Evolutionary conservation across 2,113 vertebrate genomes (phyloP).

Genomic region (Sprattus sprattus): DNA sequence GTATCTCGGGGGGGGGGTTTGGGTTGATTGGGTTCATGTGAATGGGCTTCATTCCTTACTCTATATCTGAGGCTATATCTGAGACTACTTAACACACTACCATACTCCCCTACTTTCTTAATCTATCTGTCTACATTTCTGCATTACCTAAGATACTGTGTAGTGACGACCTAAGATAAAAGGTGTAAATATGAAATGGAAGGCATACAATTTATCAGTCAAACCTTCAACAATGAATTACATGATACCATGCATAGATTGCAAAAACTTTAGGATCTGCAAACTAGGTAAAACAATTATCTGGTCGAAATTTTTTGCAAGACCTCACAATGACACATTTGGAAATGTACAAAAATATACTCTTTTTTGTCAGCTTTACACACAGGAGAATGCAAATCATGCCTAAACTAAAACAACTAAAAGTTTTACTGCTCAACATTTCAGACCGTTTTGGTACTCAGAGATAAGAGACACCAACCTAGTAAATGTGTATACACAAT

Average conservation of each 20-base stretch:
- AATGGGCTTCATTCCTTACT: background rate
- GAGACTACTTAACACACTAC: background rate
- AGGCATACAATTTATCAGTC: slow-evolving; percentile 49
- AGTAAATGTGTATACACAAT: background rate
- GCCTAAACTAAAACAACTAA: background rate
- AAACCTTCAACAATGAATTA: slow-evolving; percentile 38
- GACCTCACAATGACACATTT: slow-evolving; percentile 20
- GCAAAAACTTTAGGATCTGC: slow-evolving; percentile 51
- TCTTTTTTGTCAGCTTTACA: slow-evolving; percentile 2
- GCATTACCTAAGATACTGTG: slow-evolving; percentile 22
- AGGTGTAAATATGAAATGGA: slow-evolving; percentile 46
- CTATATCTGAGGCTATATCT: background rate
- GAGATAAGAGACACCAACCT: background rate
- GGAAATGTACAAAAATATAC: slow-evolving; percentile 21
- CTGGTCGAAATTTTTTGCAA: background rate
- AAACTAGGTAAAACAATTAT: slow-evolving; percentile 34
- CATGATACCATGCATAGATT: slow-evolving; percentile 71
- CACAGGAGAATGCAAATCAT: background rate
- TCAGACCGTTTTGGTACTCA: background rate
- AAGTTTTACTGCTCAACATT: background rate
- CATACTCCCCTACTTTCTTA: background rate
- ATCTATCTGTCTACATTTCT: slow-evolving; percentile 19
- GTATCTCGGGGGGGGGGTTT: background rate
- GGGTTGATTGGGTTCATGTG: background rate
- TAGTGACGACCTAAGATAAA: slow-evolving; percentile 37